Conservation (phyloP, 2,888 invertebrate species). For the Chrysopilus asiliformis region DNA sequence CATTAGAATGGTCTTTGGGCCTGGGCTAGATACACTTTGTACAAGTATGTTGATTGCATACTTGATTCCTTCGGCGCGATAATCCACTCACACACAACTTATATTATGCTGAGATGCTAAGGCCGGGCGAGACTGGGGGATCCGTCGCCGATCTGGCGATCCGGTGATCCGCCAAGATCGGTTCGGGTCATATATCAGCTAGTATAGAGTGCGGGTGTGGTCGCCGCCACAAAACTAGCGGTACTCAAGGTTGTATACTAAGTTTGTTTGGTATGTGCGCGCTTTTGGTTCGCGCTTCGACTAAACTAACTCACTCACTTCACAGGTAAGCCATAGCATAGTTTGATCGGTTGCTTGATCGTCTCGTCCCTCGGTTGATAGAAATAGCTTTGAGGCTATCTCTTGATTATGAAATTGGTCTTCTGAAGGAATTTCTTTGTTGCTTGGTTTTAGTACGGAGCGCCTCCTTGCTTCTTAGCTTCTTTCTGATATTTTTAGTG, state of each 20-base stretch:
- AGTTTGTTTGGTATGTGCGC: conserved; percentile 13
- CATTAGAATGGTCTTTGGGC: conserved; percentile 1
- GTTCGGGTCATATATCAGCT: too few species aligned
- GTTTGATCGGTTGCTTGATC: too few species aligned
- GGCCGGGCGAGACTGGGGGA: too few species aligned
- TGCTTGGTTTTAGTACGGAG: conserved; percentile 10
- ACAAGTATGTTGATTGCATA: conserved; percentile 4
- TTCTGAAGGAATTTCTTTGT: conserved; percentile 21
- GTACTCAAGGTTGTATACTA: conserved; percentile 30
- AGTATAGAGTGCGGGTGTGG: conserved; percentile 39
- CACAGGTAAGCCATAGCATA: too few species aligned
- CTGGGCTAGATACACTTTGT: not conserved
- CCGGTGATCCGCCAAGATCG: too few species aligned
- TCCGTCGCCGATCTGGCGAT: too few species aligned
- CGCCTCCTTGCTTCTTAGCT: too few species aligned
- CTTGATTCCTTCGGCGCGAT: conserved; percentile 13
- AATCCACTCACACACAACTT: conserved; percentile 13
- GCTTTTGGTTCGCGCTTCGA: too few species aligned
- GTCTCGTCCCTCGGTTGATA: not conserved
- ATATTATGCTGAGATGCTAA: too few species aligned
- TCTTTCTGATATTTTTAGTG: too few species aligned
- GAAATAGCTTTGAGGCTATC: conserved; percentile 14
- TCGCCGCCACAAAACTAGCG: conserved; percentile 27
- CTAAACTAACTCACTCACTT: too few species aligned
- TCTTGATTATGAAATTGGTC: conserved; percentile 20